A percentile compares a stretch with the other conserved stretches of the same genome.
Evolutionary conservation across 2,113 vertebrate genomes (phyloP).

Genomic region (Dasyurus viverrinus): DNA sequence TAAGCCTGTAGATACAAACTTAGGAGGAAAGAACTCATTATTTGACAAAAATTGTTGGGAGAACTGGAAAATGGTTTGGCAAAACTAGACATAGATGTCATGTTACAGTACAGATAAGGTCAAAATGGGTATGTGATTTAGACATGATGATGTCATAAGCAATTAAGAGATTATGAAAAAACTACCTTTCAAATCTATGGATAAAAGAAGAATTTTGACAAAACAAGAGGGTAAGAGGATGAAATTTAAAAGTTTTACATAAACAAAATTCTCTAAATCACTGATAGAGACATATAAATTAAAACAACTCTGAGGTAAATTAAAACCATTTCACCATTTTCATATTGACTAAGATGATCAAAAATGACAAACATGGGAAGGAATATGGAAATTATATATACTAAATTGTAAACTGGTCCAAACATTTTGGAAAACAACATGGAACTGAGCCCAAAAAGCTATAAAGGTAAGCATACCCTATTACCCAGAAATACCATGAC

Average conservation of each 20-base stretch:
- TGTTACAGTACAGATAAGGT: background rate
- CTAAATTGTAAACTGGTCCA: background rate
- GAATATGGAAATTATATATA: background rate
- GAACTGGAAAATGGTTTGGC: background rate
- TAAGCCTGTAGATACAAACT: background rate
- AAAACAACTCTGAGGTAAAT: background rate
- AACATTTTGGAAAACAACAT: background rate
- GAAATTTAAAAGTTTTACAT: background rate
- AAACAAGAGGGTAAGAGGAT: background rate
- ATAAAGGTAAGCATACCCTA: background rate
- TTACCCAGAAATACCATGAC: background rate
- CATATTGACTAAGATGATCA: background rate
- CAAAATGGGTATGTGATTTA: background rate
- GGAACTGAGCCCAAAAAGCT: background rate
- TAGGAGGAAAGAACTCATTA: background rate
- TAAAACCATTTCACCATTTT: background rate
- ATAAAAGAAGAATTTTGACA: background rate
- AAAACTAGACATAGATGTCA: background rate
- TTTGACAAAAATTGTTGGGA: background rate
- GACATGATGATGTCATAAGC: background rate
- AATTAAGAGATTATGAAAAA: background rate
- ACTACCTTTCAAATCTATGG: background rate
- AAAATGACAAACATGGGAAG: background rate
- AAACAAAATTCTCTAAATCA: background rate
- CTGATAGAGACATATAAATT: background rate